phyloP scores from a whole-genome alignment of 2,888 invertebrate genomes.

The Leptarthrus brevirostris region DNA sequence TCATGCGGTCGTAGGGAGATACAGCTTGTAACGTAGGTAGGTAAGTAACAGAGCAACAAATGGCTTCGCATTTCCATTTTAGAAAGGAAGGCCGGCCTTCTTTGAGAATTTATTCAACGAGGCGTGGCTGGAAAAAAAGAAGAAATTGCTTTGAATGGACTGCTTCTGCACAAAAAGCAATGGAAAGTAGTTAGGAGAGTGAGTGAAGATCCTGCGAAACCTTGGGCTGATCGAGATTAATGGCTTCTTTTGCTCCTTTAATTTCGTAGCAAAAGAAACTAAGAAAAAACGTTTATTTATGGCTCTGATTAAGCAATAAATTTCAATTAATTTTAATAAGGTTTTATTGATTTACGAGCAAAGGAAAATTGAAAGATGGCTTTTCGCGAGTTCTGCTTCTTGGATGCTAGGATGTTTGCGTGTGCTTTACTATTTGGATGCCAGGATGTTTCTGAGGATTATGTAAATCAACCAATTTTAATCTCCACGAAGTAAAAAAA shows the following conservation, averaged over 20 bases:
- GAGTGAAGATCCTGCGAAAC: background rate
- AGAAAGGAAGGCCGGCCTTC: conserved; percentile 48
- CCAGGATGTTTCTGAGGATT: too few relatives aligned
- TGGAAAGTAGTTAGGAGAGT: background rate
- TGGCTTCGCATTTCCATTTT: conserved; percentile 39
- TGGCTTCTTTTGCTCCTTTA: conserved; percentile 3
- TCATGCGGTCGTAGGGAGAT: background rate
- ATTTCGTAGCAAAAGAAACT: background rate
- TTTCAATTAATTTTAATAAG: conserved; percentile 44
- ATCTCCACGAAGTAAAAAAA: too few relatives aligned
- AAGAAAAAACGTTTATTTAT: background rate
- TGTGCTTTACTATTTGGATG: too few relatives aligned
- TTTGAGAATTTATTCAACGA: conserved; percentile 45
- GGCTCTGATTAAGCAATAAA: conserved; percentile 51
- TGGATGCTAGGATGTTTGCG: too few relatives aligned
- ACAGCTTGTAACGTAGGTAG: background rate
- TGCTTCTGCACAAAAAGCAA: conserved; percentile 2
- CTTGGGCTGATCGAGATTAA: conserved; percentile 41
- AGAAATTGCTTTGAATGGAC: background rate
- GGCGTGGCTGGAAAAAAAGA: conserved; percentile 47
- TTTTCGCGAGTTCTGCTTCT: too few relatives aligned
- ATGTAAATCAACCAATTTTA: too few relatives aligned
- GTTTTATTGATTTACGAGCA: conserved; percentile 44
- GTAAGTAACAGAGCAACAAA: conserved; percentile 34
- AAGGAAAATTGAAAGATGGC: too few relatives aligned